phyloP scores from a whole-genome alignment of 2,888 invertebrate species.

The Ceriagrion tenellum region DNA sequence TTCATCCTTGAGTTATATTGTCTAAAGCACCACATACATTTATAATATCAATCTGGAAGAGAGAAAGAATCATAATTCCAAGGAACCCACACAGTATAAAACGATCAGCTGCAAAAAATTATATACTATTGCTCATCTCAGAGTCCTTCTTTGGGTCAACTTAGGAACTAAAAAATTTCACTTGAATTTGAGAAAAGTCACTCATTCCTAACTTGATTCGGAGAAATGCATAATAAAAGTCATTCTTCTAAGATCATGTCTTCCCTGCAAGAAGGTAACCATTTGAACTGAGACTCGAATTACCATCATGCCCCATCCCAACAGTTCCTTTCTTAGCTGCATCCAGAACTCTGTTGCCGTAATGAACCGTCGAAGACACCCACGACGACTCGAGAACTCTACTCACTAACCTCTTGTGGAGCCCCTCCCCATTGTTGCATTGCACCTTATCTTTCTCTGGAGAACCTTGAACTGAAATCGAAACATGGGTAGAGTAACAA shows the following conservation, averaged over 20 bases:
- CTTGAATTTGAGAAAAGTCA: not conserved
- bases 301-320: conserved; percentile 73
- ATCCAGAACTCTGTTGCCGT: conserved; percentile 82
- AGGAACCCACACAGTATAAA: not conserved
- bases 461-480: conserved; percentile 44
- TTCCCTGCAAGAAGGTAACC: not conserved
- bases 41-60: conserved; percentile 12
- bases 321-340: conserved; percentile 81
- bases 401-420: conserved; percentile 79
- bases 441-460: conserved; percentile 63
- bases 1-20: not conserved
- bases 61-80: not conserved
- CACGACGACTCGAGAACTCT: conserved; percentile 81
- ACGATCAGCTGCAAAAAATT: not conserved
- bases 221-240: not conserved
- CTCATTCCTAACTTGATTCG: not conserved
- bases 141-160: not conserved
- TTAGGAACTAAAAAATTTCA: not conserved
- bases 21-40: not conserved
- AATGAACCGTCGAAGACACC: conserved; percentile 81
- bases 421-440: conserved; percentile 74
- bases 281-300: conserved; percentile 31
- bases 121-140: not conserved
- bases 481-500: not conserved
- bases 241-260: not conserved